A percentile compares a stretch with the other conserved stretches of the same genome.
Evolutionary conservation across 2,113 vertebrate species (phyloP).

Genomic region (Aramus guarauna): DNA sequence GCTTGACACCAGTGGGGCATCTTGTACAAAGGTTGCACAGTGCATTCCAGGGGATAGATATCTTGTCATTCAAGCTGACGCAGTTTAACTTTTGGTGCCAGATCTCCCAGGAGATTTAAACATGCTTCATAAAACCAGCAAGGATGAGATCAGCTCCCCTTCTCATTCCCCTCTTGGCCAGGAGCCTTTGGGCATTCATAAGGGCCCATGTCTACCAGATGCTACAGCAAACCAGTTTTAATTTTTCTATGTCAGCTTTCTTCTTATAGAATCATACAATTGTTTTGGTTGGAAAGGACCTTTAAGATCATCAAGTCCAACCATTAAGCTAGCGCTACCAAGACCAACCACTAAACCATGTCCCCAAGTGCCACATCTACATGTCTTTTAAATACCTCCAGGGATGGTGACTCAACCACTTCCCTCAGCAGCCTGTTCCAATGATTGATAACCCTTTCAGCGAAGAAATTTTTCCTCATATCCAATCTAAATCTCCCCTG

Average conservation of each 20-base stretch:
- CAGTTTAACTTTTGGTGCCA: background rate
- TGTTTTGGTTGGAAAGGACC: too few relatives aligned
- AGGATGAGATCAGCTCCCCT: background rate
- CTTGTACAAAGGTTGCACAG: background rate
- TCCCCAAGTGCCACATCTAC: too few relatives aligned
- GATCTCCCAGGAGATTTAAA: background rate
- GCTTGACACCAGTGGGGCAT: accelerated
- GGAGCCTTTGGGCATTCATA: background rate
- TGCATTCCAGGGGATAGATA: background rate
- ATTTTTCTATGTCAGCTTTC: background rate
- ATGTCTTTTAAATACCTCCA: too few relatives aligned
- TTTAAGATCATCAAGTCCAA: too few relatives aligned
- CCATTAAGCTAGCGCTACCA: too few relatives aligned
- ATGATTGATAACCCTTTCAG: too few relatives aligned
- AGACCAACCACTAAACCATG: too few relatives aligned
- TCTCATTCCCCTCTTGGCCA: background rate
- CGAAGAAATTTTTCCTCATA: too few relatives aligned
- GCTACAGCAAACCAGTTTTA: background rate
- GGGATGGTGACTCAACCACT: too few relatives aligned
- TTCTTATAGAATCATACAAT: background rate
- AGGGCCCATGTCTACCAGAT: background rate
- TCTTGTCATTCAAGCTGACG: background rate
- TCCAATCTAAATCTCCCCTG: too few relatives aligned
- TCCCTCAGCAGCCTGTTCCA: too few relatives aligned
- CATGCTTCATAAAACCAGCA: background rate